Evolutionary conservation across 2,797 vertebrate genomes (phyloP).

Genomic region (Enteromius viviparus): DNA sequence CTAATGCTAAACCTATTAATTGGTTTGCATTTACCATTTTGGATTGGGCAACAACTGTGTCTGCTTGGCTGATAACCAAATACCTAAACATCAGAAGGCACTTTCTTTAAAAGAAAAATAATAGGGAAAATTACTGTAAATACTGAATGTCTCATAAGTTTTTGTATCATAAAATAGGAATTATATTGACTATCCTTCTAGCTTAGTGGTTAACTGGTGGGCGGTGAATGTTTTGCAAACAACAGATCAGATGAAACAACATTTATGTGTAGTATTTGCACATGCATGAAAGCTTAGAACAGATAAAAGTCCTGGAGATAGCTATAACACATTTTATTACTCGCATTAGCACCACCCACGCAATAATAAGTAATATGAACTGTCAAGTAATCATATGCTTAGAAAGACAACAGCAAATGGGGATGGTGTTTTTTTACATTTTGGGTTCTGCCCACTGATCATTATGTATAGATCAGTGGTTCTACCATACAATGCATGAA

Average conservation of each 20-base stretch:
- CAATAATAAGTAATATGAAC: background rate
- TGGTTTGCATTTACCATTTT: background rate
- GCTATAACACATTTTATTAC: too few species aligned
- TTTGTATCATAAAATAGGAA: background rate
- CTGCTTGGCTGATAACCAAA: background rate
- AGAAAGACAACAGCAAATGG: background rate
- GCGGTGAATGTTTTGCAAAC: background rate
- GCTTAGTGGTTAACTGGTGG: conserved; percentile 20
- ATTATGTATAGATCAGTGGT: background rate
- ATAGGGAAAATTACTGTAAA: background rate
- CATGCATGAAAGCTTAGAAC: conserved; percentile 1
- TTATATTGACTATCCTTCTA: background rate
- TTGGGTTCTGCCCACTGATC: too few species aligned
- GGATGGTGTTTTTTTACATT: background rate
- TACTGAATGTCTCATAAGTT: background rate
- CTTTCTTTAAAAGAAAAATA: background rate
- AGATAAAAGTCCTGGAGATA: background rate
- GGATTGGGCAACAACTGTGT: background rate
- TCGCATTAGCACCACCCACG: background rate
- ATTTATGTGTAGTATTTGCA: background rate
- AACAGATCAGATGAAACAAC: background rate
- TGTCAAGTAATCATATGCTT: background rate
- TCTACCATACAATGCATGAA: background rate
- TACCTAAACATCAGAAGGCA: background rate
- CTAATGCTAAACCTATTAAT: conserved; percentile 11